Conservation (phyloP, 2,888 invertebrate species). For the Drosophila neutralis region DNA sequence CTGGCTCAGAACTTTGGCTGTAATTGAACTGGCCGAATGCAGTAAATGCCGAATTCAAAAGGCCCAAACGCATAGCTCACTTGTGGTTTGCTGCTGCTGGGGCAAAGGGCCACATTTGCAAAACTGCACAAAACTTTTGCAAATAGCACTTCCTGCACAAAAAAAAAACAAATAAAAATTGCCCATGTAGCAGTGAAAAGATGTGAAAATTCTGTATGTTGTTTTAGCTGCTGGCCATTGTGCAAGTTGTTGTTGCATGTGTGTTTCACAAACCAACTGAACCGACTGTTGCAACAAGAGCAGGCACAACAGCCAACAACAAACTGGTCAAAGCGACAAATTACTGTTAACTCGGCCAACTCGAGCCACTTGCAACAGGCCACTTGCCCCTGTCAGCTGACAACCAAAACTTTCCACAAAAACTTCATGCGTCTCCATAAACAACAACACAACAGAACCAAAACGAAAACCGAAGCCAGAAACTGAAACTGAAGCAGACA, state of each 20-base stretch:
- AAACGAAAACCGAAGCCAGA: constrained; percentile 2
- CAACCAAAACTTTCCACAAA: constrained; percentile 29
- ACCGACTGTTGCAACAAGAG: constrained; percentile 40
- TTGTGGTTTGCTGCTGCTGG: constrained; percentile 15
- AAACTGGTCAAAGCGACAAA: constrained; percentile 75
- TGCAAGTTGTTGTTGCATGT: constrained; percentile 14
- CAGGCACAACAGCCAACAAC: constrained; percentile 6
- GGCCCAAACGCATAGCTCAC: constrained; percentile 23
- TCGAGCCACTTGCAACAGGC: constrained; percentile 27
- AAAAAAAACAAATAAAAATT: background rate
- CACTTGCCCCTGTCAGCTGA: constrained; percentile 5
- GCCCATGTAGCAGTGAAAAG: background rate
- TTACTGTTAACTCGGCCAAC: constrained; percentile 64
- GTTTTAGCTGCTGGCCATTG: constrained; percentile 3
- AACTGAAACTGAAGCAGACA: background rate
- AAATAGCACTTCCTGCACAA: constrained; percentile 39
- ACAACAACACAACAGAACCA: constrained; percentile 1
- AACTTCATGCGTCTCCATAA: constrained; percentile 35
- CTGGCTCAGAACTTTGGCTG: constrained; percentile 30
- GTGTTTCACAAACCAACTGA: constrained; percentile 38
- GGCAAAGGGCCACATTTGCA: constrained; percentile 36
- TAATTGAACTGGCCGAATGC: constrained; percentile 57
- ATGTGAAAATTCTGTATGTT: constrained; percentile 27
- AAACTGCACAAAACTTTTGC: constrained; percentile 42
- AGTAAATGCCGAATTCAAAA: constrained; percentile 37